A percentile compares a stretch with the other conserved stretches of the same genome.
phyloP scores from a whole-genome alignment of 64 coral and sea anemone genomes.

The Porites australiensis region DNA sequence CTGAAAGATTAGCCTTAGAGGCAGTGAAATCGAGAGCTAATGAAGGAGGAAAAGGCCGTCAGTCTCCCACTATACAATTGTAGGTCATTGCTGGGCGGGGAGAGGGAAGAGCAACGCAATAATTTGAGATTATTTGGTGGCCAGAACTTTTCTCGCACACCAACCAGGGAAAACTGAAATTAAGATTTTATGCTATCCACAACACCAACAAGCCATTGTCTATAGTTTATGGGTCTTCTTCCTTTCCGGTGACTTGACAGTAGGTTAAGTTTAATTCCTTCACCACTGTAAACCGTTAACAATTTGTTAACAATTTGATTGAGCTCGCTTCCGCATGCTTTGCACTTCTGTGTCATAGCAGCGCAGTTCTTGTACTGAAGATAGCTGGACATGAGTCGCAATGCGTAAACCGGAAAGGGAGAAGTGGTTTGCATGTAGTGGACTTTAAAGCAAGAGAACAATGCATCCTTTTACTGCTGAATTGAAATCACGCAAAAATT shows the following conservation, averaged over 20 bases:
- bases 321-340: neutral
- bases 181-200: constrained; percentile 57
- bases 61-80: constrained; percentile 16
- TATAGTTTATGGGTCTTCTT: constrained; percentile 6
- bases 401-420: neutral
- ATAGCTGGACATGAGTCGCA: constrained; percentile 28
- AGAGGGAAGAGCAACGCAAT: constrained; percentile 60
- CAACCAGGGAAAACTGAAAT: constrained; percentile 47
- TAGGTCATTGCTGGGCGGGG: constrained; percentile 46
- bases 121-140: constrained; percentile 67
- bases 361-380: constrained; percentile 49
- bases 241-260: neutral
- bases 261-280: neutral
- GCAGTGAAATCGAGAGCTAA: constrained; percentile 25
- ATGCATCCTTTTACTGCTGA: neutral
- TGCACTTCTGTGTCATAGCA: constrained; percentile 39
- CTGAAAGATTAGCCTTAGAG: neutral
- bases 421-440: neutral
- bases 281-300: constrained; percentile 32
- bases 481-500: neutral
- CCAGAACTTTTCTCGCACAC: constrained; percentile 49
- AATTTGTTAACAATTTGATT: neutral
- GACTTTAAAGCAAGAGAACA: neutral
- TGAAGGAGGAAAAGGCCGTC: neutral
- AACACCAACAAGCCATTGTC: constrained; percentile 49